These are phyloP conservation scores for Notodonta dromedarius DNA, from an alignment of 2,888 invertebrate species.

Conservation along the genomic window DNA sequence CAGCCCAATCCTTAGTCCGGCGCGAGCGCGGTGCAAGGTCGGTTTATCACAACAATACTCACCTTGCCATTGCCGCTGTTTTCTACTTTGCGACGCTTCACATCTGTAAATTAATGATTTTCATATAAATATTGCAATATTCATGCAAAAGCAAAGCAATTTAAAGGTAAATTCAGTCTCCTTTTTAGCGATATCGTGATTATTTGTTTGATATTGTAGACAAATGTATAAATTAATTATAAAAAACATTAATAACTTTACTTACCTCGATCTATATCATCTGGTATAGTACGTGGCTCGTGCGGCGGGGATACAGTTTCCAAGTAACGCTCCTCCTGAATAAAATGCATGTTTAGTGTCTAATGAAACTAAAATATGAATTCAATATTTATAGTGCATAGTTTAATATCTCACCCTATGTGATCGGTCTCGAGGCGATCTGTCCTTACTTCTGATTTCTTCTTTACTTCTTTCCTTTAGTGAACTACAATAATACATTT, in stretches of 20 bases:
- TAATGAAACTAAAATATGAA: no score
- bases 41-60: constrained; percentile 86
- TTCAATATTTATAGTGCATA: constrained; percentile 48
- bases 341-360: constrained; percentile 7
- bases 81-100: constrained; percentile 94
- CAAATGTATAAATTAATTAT: background rate
- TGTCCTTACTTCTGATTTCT: constrained; percentile 83
- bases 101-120: constrained; percentile 81
- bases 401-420: constrained; percentile 65
- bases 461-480: constrained; percentile 87
- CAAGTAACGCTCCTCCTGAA: constrained; percentile 79
- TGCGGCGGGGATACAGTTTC: constrained; percentile 78
- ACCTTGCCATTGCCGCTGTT: constrained; percentile 90
- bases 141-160: background rate
- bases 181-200: background rate
- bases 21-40: constrained; percentile 69
- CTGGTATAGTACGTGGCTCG: constrained; percentile 81
- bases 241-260: background rate
- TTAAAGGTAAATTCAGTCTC: background rate
- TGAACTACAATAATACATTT: constrained; percentile 41
- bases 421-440: constrained; percentile 78
- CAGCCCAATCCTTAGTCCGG: constrained; percentile 86
- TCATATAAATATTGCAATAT: background rate
- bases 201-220: no score
- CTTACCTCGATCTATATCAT: constrained; percentile 78